Percentiles rank a stretch among this genome's conserved stretches.
Evolutionary conservation across 2,113 vertebrate species (phyloP).

Genomic region (Ceuthmochares aereus): DNA sequence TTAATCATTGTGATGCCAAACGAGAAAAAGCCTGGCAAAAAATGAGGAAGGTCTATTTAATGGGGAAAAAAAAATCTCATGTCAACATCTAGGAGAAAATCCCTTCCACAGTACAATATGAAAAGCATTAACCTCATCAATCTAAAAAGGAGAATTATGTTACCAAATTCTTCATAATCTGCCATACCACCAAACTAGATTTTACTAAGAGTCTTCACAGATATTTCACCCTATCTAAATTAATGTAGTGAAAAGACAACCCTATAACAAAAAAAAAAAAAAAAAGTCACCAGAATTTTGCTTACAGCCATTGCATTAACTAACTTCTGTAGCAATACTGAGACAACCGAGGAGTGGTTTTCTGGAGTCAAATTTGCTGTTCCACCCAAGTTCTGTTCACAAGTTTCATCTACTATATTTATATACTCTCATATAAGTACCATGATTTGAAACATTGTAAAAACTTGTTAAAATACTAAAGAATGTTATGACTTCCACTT

Average conservation of each 20-base stretch:
- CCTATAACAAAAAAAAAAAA: neutral
- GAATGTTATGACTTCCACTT: neutral
- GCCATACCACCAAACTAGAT: neutral
- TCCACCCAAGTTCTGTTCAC: neutral
- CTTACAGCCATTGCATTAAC: neutral
- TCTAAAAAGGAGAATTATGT: neutral
- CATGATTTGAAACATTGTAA: neutral
- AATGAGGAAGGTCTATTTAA: constrained; percentile 44
- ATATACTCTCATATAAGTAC: neutral
- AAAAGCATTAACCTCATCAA: neutral
- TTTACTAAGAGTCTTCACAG: neutral
- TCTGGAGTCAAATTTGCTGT: neutral
- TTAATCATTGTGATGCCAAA: constrained; percentile 75
- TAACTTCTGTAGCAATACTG: neutral
- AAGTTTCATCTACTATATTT: neutral
- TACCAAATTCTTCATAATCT: neutral
- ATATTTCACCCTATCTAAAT: neutral
- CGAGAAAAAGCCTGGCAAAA: constrained; percentile 65
- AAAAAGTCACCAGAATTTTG: neutral
- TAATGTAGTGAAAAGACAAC: neutral
- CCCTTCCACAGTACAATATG: neutral
- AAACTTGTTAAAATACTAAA: neutral
- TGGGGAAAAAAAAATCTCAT: neutral
- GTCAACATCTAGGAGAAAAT: constrained; percentile 18
- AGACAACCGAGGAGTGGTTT: neutral